Evolutionary conservation across 2,888 invertebrate species (phyloP).

Genomic region (Erannis defoliaria): DNA sequence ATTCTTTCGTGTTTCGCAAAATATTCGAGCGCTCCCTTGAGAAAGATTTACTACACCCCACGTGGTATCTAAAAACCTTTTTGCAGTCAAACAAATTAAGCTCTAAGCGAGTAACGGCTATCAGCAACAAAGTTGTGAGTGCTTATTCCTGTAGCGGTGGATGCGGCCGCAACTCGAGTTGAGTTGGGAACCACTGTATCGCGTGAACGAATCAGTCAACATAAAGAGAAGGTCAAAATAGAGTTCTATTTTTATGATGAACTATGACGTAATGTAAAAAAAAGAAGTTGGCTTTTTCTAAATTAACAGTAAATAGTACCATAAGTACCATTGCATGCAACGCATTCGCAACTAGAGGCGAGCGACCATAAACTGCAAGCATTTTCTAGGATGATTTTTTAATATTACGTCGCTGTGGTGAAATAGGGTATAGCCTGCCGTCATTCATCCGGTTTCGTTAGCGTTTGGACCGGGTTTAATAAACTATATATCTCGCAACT

Average conservation of each 20-base stretch:
- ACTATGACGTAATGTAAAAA: background rate
- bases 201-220: constrained; percentile 26
- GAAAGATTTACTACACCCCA: constrained; percentile 26
- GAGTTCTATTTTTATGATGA: background rate
- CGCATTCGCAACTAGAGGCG: too few relatives aligned
- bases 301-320: too few relatives aligned
- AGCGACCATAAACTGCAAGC: too few relatives aligned
- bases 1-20: constrained; percentile 8
- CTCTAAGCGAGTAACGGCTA: constrained; percentile 56
- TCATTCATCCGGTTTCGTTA: too few relatives aligned
- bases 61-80: constrained; percentile 35
- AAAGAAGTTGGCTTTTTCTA: too few relatives aligned
- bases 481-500: too few relatives aligned
- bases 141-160: constrained; percentile 72
- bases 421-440: too few relatives aligned
- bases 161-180: constrained; percentile 59
- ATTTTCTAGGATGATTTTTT: too few relatives aligned
- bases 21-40: constrained; percentile 17
- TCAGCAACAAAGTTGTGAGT: constrained; percentile 69
- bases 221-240: constrained; percentile 13
- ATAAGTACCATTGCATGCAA: too few relatives aligned
- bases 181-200: constrained; percentile 47
- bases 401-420: too few relatives aligned
- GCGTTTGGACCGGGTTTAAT: too few relatives aligned
- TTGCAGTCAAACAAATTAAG: constrained; percentile 50